phyloP scores from a whole-genome alignment of 2,113 vertebrate genomes.

The Corythornis cristatus region DNA sequence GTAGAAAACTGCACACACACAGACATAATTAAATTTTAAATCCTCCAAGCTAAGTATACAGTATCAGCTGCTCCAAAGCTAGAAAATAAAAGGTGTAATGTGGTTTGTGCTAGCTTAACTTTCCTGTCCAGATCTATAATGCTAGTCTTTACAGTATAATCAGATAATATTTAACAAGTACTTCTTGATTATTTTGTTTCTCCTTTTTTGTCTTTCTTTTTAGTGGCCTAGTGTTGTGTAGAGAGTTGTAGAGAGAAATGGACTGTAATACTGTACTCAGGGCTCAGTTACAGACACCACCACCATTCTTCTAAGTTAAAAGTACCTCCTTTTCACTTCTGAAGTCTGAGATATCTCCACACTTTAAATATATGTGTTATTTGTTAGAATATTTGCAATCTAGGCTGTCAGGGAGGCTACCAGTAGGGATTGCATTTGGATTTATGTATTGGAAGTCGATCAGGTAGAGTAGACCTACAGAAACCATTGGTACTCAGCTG shows the following conservation, averaged over 20 bases:
- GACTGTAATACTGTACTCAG: background rate
- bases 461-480: background rate
- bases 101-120: background rate
- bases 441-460: background rate
- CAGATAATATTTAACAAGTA: background rate
- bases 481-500: background rate
- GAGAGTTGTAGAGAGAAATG: background rate
- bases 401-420: background rate
- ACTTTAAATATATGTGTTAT: background rate
- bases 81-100: background rate
- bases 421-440: background rate
- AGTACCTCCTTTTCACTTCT: background rate
- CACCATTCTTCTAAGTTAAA: background rate
- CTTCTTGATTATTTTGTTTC: background rate
- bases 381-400: background rate
- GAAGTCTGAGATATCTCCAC: background rate
- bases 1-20: background rate
- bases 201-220: background rate
- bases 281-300: background rate
- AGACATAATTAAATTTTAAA: background rate
- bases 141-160: background rate
- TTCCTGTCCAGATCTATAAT: background rate
- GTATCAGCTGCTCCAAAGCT: background rate
- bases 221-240: background rate
- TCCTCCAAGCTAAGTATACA: fast-evolving